Evolutionary conservation across 2,113 vertebrate species (phyloP).

Genomic region (Channa maculata): DNA sequence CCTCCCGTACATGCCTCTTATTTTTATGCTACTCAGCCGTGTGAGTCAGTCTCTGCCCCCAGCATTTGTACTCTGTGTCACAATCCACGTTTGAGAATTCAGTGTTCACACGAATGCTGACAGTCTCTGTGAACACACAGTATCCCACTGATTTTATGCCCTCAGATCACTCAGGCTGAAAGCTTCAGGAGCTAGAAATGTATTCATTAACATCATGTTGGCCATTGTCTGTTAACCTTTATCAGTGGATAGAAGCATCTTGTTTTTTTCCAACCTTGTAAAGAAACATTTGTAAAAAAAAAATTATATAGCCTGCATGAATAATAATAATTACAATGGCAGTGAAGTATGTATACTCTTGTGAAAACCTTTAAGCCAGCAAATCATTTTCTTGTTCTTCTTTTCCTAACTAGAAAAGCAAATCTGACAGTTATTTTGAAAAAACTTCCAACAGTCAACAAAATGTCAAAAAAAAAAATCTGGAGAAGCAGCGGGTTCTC

Average conservation of each 20-base stretch:
- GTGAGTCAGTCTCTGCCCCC: slow-evolving; percentile 47
- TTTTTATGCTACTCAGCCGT: slow-evolving; percentile 7
- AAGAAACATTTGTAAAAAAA: not conserved
- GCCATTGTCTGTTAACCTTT: not conserved
- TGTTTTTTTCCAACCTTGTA: not conserved
- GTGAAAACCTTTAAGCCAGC: no score
- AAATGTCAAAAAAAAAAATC: no score
- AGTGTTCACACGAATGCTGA: slow-evolving; percentile 41
- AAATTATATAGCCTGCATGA: no score
- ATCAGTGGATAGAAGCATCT: not conserved
- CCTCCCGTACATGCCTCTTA: not conserved
- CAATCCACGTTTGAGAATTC: slow-evolving; percentile 44
- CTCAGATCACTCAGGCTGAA: slow-evolving; percentile 34
- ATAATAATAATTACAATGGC: no score
- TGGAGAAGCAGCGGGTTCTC: no score
- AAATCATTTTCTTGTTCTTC: no score
- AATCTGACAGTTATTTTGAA: no score
- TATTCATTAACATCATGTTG: slow-evolving; percentile 8
- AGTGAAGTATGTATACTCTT: no score
- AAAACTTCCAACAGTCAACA: no score
- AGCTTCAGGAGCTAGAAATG: slow-evolving; percentile 28
- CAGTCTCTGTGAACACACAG: slow-evolving; percentile 21
- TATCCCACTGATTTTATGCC: slow-evolving; percentile 20
- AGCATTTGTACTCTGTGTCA: slow-evolving; percentile 48
- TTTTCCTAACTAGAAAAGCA: no score